phyloP scores from a whole-genome alignment of 1,140 invertebrate genomes.

The Brachionus angularis region DNA sequence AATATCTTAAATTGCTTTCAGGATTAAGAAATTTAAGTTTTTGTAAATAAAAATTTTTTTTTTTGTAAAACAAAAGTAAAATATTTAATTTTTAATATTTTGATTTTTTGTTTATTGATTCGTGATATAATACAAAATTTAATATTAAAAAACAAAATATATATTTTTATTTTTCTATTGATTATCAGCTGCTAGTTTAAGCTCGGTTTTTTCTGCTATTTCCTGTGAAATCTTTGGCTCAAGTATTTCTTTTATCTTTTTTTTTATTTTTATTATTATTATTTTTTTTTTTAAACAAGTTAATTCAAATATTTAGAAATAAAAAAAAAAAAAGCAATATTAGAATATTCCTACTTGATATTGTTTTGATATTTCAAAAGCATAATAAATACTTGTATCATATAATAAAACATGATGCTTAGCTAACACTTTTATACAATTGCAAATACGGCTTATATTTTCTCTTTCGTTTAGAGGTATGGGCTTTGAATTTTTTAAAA shows the following conservation, averaged over 20 bases:
- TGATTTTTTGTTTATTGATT: too few relatives aligned
- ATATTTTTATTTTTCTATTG: background rate
- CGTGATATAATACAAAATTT: too few relatives aligned
- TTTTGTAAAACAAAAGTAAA: too few relatives aligned
- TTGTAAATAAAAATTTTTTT: too few relatives aligned
- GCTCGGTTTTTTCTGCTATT: constrained; percentile 37
- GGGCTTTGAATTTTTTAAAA: constrained; percentile 1
- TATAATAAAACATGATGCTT: constrained; percentile 80
- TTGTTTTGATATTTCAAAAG: constrained; percentile 81
- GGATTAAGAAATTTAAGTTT: too few relatives aligned
- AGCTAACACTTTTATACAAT: constrained; percentile 79
- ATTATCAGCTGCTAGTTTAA: constrained; percentile 21
- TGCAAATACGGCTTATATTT: constrained; percentile 77
- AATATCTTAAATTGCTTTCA: too few relatives aligned
- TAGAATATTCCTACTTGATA: constrained; percentile 60
- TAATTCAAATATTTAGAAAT: too few relatives aligned
- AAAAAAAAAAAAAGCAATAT: background rate
- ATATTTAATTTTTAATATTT: too few relatives aligned
- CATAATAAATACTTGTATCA: constrained; percentile 84
- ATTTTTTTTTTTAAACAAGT: background rate
- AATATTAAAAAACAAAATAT: too few relatives aligned
- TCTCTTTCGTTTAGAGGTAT: constrained; percentile 64
- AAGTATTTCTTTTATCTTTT: constrained; percentile 37
- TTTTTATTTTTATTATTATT: background rate
- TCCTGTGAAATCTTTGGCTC: constrained; percentile 16